phyloP scores from a whole-genome alignment of 2,888 invertebrate species.

The Drosophila longiperda region DNA sequence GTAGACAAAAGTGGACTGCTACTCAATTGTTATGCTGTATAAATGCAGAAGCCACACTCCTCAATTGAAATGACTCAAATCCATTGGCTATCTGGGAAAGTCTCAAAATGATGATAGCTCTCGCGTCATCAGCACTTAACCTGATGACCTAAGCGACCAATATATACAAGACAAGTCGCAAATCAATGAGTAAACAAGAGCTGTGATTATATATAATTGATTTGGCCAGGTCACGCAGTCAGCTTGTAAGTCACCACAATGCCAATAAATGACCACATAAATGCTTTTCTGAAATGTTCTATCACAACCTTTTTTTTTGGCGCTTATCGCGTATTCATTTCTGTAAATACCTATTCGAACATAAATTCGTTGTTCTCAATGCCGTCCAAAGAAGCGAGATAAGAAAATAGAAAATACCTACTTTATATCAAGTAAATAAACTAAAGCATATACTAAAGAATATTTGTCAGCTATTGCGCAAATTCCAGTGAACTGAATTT shows the following conservation, averaged over 20 bases:
- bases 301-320: conserved; percentile 26
- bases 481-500: conserved; percentile 8
- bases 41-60: conserved; percentile 36
- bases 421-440: conserved; percentile 11
- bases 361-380: conserved; percentile 39
- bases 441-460: conserved; percentile 2
- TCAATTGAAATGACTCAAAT: conserved; percentile 27
- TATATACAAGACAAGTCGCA: conserved; percentile 27
- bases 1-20: background rate
- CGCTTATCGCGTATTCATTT: conserved; percentile 68
- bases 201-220: conserved; percentile 32
- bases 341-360: conserved; percentile 35
- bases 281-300: conserved; percentile 19
- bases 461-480: conserved; percentile 16
- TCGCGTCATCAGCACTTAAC: conserved; percentile 61
- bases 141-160: conserved; percentile 63
- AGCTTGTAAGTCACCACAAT: background rate
- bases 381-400: conserved; percentile 19
- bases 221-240: conserved; percentile 68
- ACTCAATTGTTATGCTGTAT: conserved; percentile 32
- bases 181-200: conserved; percentile 43
- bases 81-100: conserved; percentile 1
- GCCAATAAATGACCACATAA: conserved; percentile 39
- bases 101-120: conserved; percentile 5
- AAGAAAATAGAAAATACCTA: conserved; percentile 32